These are phyloP conservation scores for Parotocinclus haroldoi DNA, from an alignment of 2,797 vertebrate species.

Conservation along the genomic window DNA sequence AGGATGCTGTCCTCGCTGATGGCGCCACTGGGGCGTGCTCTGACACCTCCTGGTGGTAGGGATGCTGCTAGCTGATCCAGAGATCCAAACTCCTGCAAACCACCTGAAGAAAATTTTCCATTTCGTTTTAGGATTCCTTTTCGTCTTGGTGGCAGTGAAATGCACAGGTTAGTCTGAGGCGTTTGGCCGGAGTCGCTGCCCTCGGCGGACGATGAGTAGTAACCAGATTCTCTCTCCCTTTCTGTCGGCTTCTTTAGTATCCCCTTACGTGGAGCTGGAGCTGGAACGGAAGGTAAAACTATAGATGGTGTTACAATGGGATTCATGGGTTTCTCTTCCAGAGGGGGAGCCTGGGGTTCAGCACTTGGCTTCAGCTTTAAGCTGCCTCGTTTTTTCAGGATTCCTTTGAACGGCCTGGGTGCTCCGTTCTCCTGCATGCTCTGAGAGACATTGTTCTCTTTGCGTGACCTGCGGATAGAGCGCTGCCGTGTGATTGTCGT, in stretches of 20 bases:
- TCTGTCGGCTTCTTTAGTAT: conserved; percentile 87
- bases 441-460: conserved; percentile 87
- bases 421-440: conserved; percentile 68
- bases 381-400: conserved; percentile 84
- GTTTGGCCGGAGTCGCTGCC: conserved; percentile 71
- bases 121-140: conserved; percentile 92
- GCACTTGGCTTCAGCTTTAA: conserved; percentile 70
- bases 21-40: conserved; percentile 68
- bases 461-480: conserved; percentile 89
- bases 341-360: conserved; percentile 44
- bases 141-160: conserved; percentile 46
- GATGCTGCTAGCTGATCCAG: conserved; percentile 72
- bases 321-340: conserved; percentile 49
- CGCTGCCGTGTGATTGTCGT: conserved; percentile 77
- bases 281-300: conserved; percentile 59
- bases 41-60: conserved; percentile 45
- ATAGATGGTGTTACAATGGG: conserved; percentile 30
- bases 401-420: conserved; percentile 81
- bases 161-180: conserved; percentile 39
- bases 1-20: conserved; percentile 95
- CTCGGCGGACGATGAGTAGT: conserved; percentile 89
- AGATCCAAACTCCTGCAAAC: conserved; percentile 69
- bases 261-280: conserved; percentile 79
- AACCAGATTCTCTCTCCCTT: conserved; percentile 86
- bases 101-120: conserved; percentile 80